Evolutionary conservation across 2,797 vertebrate species (phyloP).

Genomic region (Danio choprae): DNA sequence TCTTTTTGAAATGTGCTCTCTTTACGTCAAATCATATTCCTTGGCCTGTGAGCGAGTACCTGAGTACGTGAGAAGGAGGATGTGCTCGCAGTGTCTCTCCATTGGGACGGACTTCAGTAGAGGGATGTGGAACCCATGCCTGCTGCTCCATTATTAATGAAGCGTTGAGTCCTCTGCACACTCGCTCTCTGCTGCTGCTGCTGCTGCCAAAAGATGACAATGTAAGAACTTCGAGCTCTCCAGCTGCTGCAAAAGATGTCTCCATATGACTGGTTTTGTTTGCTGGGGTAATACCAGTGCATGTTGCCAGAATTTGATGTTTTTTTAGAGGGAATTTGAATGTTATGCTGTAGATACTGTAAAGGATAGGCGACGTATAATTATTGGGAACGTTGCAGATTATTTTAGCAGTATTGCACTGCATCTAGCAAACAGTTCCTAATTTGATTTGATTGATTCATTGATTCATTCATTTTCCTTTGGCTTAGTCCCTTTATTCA

Average conservation of each 20-base stretch:
- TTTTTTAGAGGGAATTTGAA: not conserved
- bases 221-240: slow-evolving; percentile 11
- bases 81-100: slow-evolving; percentile 19
- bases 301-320: not conserved
- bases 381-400: not conserved
- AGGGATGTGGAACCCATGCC: slow-evolving; percentile 23
- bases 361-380: not conserved
- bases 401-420: not conserved
- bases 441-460: not conserved
- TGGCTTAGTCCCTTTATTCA: too few relatives aligned
- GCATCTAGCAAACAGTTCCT: not conserved
- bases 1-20: slow-evolving; percentile 39
- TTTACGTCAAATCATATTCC: slow-evolving; percentile 35
- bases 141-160: slow-evolving; percentile 70
- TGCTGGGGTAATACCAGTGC: not conserved
- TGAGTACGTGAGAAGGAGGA: slow-evolving; percentile 26
- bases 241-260: slow-evolving; percentile 4
- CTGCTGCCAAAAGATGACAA: slow-evolving; percentile 6
- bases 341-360: not conserved
- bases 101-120: slow-evolving; percentile 16
- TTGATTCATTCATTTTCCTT: too few relatives aligned
- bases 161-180: slow-evolving; percentile 48
- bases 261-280: not conserved
- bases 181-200: not conserved
- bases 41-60: slow-evolving; percentile 15